Evolutionary conservation across 1,140 invertebrate genomes (phyloP), one percentile per base, ranked within the genome.

Genomic region (Oryctes rhinoceros): DNA sequence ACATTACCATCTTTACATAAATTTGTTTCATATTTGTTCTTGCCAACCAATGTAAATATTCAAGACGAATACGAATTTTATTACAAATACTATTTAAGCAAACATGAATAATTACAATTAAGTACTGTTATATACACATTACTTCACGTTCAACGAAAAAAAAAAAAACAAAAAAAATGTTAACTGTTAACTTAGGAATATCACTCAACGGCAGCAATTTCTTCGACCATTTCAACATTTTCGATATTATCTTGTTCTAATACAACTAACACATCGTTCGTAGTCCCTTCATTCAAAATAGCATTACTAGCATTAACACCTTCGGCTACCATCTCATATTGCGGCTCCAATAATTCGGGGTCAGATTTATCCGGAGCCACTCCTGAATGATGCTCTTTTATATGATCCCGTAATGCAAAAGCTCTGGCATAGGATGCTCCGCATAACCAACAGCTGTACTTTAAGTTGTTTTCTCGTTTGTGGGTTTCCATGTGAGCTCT

Each of bases 401-500:
- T 87, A 84, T 95, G 94, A 84, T 93, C 92, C 79, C 92, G 92
- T 7, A 94, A 85, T 0, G 93, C 93, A 87, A 93, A 94, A 0
- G 91, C 89, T 0, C 93, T 88, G 4, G 92, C 93, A 85, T 94
- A 95, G 48, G 91, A 92, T 0, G 94, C 94, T 6, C 93, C 94
- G 84, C 94, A 95, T n/a, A 92, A 86, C 59, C 89, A 87, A 82
- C 94, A 95, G 77, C 90, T 90, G 82, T 92, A 93, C 82, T 94
- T 94, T 0, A 94, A 86, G 84, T 92, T 93, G 82, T 93, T 93
- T 74, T 91, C 90, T n/a, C 91, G 90, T 78, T 91, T 89, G 83
- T 95, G 94, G 0, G 91, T 93, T 81, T 92, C 90, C 87, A 94
- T 94, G 82, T 95, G 94, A 1, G 91, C 88, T 35, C 92, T 90